Evolutionary conservation across 1,140 invertebrate species (phyloP), one percentile per base, ranked within the genome.

Genomic region (Drosophila simulans): DNA sequence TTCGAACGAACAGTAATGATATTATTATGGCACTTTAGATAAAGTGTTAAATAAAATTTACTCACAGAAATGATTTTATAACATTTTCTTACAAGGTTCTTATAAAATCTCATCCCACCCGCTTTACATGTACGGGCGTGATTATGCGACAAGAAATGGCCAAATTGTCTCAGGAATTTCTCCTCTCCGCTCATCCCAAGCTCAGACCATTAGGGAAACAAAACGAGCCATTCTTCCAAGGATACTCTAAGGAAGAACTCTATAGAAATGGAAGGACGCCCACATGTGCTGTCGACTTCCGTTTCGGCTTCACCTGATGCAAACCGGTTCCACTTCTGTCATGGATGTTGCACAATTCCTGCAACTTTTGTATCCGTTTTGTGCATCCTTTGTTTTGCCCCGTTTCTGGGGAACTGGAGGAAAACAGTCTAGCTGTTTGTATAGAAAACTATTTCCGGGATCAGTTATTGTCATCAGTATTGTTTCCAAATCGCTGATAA

Each of bases 301-400:
- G 82, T 69, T 86, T 57, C 64, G 40, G 60, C 65, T 83, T 89
- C 83, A 88, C 83, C 83, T 86, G 83, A 86, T 79, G 58, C 60
- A 81, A 53, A 48, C 69, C 60, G 82, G 80, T 68, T 74, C 40
- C 39, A 12, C 25, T 8, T 4, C 46, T 73, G 65, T 65, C 73
- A 73, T 53, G 62, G 60, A 66, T 80, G 64, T 73, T 62, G 70
- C 59, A 64, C 79, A 79, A 86, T 88, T 73, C 66, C 42, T 17
- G 22, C 63, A 65, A 48, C 69, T 73, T 51, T 52, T 75, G 70
- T 73, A 59, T 62, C 53, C 48, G 60, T 48, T 65, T 52, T n/a
- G 34, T 49, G 46, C 68, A 69, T 15, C 57, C 56, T 57, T 77
- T 82, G 69, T 88, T 53, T 58, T 35, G 10, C 40, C 40, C 20